These are phyloP conservation scores for Pseudomyrmex sp. DNA, from an alignment of 1,140 invertebrate species.

Conservation along the genomic window DNA sequence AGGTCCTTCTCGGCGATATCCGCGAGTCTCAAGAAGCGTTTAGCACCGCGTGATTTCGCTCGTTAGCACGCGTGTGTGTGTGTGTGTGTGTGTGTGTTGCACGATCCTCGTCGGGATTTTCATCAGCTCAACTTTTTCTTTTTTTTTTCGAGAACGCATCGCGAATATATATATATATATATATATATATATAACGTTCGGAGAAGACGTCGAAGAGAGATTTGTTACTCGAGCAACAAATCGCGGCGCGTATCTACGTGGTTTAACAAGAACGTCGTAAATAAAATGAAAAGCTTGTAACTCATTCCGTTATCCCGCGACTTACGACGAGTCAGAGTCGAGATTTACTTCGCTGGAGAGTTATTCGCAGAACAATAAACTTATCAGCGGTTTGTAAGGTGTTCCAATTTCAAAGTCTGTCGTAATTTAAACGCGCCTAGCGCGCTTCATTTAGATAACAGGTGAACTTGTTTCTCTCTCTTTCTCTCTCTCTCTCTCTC, in stretches of 20 bases:
- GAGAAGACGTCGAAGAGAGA: background rate
- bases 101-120: conserved; percentile 10
- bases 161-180: too few species aligned
- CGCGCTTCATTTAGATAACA: background rate
- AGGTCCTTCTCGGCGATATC: conserved; percentile 37
- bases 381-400: conserved; percentile 6
- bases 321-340: background rate
- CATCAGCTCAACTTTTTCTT: background rate
- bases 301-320: background rate
- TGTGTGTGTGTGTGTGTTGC: background rate
- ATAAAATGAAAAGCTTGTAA: background rate
- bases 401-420: conserved; percentile 24
- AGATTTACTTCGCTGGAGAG: conserved; percentile 2
- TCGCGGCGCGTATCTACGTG: too few species aligned
- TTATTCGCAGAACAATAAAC: conserved; percentile 33
- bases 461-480: conserved; percentile 3
- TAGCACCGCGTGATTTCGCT: conserved; percentile 53
- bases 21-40: conserved; percentile 38
- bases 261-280: background rate
- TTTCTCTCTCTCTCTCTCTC: too few species aligned
- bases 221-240: background rate
- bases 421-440: conserved; percentile 10
- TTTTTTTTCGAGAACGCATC: background rate
- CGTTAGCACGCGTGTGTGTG: conserved; percentile 17
- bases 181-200: too few species aligned